These are phyloP conservation scores for Pyrocephalus nanus DNA, from an alignment of 2,797 vertebrate species.

Conservation along the genomic window DNA sequence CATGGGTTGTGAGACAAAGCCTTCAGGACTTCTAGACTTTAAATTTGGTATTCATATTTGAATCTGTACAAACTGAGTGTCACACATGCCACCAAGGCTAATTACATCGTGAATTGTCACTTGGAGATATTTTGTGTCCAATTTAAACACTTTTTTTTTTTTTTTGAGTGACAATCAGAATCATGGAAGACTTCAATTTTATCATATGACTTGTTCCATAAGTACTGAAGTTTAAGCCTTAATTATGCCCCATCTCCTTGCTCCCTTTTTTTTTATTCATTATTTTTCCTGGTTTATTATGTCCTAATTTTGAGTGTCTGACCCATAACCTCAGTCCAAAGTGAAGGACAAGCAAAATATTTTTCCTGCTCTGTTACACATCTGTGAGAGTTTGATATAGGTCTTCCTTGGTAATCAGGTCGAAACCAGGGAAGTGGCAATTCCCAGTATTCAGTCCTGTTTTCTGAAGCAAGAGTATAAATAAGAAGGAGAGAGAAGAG, in stretches of 20 bases:
- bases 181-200: background rate
- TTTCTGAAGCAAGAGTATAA: no score
- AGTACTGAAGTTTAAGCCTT: background rate
- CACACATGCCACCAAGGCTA: background rate
- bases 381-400: no score
- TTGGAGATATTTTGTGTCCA: background rate
- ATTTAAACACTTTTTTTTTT: background rate
- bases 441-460: no score
- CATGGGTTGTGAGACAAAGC: background rate
- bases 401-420: no score
- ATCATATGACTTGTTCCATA: rapidly evolving
- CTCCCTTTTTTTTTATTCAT: background rate
- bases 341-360: background rate
- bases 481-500: no score
- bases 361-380: background rate
- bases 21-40: background rate
- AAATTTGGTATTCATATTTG: background rate
- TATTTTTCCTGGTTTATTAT: background rate
- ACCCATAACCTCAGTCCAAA: background rate
- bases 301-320: background rate
- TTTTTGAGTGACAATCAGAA: background rate
- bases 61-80: background rate
- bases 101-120: background rate
- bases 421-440: no score
- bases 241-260: background rate